phyloP scores from a whole-genome alignment of 2,797 vertebrate genomes.

The Tokudaia muenninki region DNA sequence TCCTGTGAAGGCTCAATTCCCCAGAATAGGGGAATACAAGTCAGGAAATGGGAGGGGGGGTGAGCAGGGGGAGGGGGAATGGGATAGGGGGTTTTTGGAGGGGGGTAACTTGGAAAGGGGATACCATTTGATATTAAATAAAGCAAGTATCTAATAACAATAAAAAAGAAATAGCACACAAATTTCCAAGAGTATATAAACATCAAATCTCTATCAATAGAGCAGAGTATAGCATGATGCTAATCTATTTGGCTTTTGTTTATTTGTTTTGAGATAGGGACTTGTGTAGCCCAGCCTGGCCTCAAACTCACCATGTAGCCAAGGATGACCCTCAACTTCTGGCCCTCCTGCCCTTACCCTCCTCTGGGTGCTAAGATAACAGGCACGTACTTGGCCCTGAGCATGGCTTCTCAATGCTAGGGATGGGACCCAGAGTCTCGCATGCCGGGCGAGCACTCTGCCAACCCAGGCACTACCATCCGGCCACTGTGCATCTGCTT shows the following conservation, averaged over 20 bases:
- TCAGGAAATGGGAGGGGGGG: too few relatives aligned
- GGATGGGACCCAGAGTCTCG: neutral
- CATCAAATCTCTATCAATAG: slow-evolving; percentile 38
- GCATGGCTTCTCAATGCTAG: neutral
- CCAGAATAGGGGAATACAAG: too few relatives aligned
- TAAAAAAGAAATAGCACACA: slow-evolving; percentile 15
- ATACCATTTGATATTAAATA: too few relatives aligned
- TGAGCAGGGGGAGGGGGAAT: too few relatives aligned
- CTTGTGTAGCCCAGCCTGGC: neutral
- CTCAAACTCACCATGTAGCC: neutral
- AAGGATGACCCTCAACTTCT: neutral
- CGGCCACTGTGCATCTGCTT: neutral
- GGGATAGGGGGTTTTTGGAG: too few relatives aligned
- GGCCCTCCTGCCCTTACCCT: too few relatives aligned
- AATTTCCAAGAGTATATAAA: slow-evolving; percentile 55
- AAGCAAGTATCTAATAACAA: too few relatives aligned
- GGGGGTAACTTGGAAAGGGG: too few relatives aligned
- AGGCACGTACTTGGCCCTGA: neutral
- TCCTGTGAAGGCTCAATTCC: too few relatives aligned
- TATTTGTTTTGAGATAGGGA: neutral
- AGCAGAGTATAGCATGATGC: neutral
- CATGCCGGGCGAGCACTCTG: neutral
- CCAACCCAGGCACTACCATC: neutral
- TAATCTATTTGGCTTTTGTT: neutral
- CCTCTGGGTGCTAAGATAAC: neutral